Conservation (phyloP, 2,797 vertebrate genomes). For the Meda fulgida region DNA sequence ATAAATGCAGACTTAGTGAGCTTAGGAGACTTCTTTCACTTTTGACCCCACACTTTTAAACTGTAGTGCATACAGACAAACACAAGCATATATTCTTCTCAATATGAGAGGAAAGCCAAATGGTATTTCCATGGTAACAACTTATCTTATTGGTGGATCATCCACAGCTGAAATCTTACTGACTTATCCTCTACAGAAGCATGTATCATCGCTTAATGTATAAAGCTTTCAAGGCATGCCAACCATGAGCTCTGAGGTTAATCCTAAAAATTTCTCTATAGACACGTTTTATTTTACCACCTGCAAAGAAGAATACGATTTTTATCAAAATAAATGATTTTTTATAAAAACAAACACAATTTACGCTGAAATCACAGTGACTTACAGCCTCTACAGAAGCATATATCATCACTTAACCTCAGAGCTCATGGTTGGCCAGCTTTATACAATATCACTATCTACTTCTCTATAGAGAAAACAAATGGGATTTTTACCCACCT, state of each 20-base stretch:
- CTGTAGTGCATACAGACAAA: too few relatives aligned
- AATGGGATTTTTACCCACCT: neutral
- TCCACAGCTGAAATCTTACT: neutral
- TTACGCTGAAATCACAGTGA: conserved; percentile 12
- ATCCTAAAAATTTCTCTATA: conserved; percentile 18
- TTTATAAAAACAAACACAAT: conserved; percentile 17
- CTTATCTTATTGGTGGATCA: neutral
- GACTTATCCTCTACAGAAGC: neutral
- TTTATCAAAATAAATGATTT: conserved; percentile 20
- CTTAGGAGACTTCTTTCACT: neutral
- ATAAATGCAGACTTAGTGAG: neutral
- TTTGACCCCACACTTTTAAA: neutral
- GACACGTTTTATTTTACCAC: conserved; percentile 1
- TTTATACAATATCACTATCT: conserved; percentile 11
- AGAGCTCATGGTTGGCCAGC: neutral
- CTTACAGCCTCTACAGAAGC: neutral
- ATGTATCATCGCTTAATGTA: neutral
- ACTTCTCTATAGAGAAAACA: neutral
- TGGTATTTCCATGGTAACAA: neutral
- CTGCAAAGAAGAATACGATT: neutral
- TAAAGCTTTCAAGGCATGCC: neutral
- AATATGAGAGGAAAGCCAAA: neutral
- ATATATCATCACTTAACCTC: conserved; percentile 30
- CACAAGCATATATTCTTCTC: neutral
- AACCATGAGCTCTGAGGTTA: neutral